Percentiles rank a stretch among this genome's conserved stretches.
Conservation (phyloP, 2,113 vertebrate species). For the Ramphastos sulfuratus region DNA sequence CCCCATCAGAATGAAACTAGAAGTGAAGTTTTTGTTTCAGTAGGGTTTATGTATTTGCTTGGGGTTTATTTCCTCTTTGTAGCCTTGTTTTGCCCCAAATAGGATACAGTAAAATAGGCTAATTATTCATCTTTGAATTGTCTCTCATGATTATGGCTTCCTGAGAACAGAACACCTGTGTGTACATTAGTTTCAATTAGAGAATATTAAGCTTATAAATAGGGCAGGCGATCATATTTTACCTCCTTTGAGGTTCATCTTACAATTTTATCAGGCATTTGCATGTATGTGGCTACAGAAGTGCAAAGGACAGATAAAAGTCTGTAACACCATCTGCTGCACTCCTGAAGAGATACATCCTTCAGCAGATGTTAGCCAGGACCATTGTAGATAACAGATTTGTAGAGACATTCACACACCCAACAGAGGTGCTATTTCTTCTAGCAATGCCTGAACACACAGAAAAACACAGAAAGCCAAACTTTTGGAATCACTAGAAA, state of each 20-base stretch:
- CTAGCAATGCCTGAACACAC: not conserved
- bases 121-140: not conserved
- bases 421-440: not conserved
- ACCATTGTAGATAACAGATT: fast-evolving
- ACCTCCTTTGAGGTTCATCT: not conserved
- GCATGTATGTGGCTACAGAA: not conserved
- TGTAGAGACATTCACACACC: not conserved
- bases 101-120: not conserved
- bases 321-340: not conserved
- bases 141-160: not conserved
- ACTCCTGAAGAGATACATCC: not conserved
- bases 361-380: not conserved
- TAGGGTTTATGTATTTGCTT: not conserved
- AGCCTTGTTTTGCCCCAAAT: not conserved
- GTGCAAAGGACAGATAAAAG: not conserved
- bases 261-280: not conserved
- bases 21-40: not conserved
- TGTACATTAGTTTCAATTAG: not conserved
- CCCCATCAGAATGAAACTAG: not conserved
- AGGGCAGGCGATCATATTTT: not conserved
- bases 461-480: not conserved
- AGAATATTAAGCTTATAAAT: not conserved
- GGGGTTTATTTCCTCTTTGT: not conserved
- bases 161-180: not conserved
- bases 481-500: not conserved